These are phyloP conservation scores for Drosophila busckii DNA, from an alignment of 1,140 invertebrate genomes.

Conservation along the genomic window DNA sequence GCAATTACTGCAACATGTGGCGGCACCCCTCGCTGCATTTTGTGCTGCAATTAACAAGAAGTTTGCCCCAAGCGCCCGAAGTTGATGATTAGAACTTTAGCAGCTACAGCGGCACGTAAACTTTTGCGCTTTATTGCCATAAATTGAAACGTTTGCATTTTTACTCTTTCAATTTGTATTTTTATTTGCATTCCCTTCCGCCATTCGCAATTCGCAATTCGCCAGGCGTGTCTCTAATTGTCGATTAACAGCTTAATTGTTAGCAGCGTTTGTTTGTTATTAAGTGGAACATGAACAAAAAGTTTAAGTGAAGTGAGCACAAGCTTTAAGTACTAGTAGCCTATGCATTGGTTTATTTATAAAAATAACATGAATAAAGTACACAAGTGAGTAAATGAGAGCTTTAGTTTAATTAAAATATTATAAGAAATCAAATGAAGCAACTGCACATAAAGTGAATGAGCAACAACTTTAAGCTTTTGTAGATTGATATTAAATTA, in stretches of 20 bases:
- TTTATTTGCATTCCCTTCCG: constrained; percentile 2
- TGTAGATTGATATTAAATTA: too few species aligned
- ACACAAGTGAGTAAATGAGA: too few species aligned
- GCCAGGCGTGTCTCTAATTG: constrained; percentile 31
- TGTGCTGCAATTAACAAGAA: constrained; percentile 42
- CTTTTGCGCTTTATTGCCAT: constrained; percentile 20
- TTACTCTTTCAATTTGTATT: constrained; percentile 18
- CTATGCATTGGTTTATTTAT: too few species aligned
- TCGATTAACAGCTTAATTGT: constrained; percentile 27
- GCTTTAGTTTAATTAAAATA: too few species aligned
- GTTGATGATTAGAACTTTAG: constrained; percentile 28
- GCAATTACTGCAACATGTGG: constrained; percentile 42
- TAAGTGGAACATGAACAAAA: too few species aligned
- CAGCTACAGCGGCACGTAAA: constrained; percentile 12
- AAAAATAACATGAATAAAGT: too few species aligned
- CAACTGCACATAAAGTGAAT: too few species aligned
- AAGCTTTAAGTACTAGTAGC: too few species aligned
- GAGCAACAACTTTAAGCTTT: too few species aligned
- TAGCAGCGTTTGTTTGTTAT: too few species aligned
- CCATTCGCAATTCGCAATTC: neutral
- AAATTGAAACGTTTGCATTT: constrained; percentile 20
- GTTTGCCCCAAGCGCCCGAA: neutral
- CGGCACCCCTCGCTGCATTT: constrained; percentile 27
- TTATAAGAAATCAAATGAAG: too few species aligned
- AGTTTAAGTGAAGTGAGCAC: too few species aligned